Percentiles rank a stretch among this genome's conserved stretches.
Conservation (phyloP, 2,113 vertebrate genomes). For the Centrocercus urophasianus region DNA sequence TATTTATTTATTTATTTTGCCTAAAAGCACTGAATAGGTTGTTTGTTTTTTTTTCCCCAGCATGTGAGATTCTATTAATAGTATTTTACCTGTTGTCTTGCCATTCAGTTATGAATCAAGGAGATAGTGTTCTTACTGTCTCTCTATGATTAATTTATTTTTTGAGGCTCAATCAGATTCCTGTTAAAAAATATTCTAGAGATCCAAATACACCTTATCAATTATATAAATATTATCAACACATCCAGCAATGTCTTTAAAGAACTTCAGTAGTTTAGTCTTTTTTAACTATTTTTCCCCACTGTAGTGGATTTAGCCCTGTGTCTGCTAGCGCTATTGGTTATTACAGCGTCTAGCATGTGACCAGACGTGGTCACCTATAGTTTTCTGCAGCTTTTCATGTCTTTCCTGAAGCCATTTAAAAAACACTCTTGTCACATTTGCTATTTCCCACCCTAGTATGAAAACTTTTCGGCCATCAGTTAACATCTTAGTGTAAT, state of each 20-base stretch:
- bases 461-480: background rate
- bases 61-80: background rate
- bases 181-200: background rate
- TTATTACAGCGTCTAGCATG: background rate
- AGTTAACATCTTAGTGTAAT: background rate
- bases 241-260: background rate
- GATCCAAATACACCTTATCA: background rate
- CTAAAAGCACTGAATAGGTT: background rate
- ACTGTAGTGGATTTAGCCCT: background rate
- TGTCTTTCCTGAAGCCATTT: background rate
- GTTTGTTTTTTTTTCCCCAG: no score
- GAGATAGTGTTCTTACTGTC: background rate
- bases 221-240: background rate
- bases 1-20: background rate
- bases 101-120: background rate
- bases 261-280: background rate
- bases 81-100: background rate
- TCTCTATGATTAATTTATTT: background rate
- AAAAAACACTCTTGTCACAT: background rate
- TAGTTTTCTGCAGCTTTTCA: background rate
- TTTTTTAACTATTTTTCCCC: background rate
- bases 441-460: background rate
- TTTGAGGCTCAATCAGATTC: background rate
- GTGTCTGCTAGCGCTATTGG: background rate
- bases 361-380: background rate